A percentile compares a stretch with the other conserved stretches of the same genome.
These are phyloP conservation scores for Lepus europaeus DNA, from an alignment of 2,113 vertebrate species.

Conservation along the genomic window DNA sequence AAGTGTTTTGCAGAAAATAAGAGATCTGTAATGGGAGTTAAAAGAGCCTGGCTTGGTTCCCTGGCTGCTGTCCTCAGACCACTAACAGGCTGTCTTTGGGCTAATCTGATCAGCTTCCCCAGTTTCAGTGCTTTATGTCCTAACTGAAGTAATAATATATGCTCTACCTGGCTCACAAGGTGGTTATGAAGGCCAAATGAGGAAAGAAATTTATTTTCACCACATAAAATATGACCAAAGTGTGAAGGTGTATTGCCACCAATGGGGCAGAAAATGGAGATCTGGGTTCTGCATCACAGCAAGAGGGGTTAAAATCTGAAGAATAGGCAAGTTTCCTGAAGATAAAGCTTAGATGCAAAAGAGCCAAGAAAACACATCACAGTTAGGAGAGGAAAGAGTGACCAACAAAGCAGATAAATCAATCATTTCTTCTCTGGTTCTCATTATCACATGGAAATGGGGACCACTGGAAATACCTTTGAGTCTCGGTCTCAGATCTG, in stretches of 20 bases:
- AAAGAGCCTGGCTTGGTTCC: neutral
- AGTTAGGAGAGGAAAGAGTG: neutral
- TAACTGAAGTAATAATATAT: neutral
- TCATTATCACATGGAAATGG: neutral
- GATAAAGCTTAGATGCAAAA: conserved; percentile 53
- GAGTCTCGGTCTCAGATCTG: neutral
- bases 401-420: conserved; percentile 6
- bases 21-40: neutral
- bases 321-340: conserved; percentile 5
- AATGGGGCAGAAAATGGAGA: neutral
- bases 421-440: neutral
- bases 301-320: neutral
- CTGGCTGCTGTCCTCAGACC: neutral
- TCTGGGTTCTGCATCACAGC: conserved; percentile 8
- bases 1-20: neutral
- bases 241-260: neutral
- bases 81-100: neutral
- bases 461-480: neutral
- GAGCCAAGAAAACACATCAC: neutral
- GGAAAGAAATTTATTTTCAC: conserved; percentile 33
- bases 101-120: neutral
- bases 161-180: neutral
- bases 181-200: neutral
- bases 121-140: neutral
- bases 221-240: neutral